Conservation (phyloP, 1,140 invertebrate genomes). For the Lordiphosa collinella region DNA sequence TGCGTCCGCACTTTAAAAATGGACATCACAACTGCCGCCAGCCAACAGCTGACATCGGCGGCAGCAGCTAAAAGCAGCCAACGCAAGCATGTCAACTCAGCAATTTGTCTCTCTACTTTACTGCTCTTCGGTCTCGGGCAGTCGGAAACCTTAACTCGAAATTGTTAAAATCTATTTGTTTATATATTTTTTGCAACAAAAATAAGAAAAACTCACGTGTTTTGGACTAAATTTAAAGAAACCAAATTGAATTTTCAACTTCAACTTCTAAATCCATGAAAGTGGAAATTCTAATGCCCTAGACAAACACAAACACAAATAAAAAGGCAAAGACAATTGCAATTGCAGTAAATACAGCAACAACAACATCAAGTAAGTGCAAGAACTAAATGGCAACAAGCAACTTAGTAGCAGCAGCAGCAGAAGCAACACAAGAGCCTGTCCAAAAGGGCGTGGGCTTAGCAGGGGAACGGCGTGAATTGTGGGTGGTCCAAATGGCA, state of each 20-base stretch:
- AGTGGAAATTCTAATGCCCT: too few relatives aligned
- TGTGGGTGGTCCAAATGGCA: constrained; percentile 3
- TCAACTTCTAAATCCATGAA: too few relatives aligned
- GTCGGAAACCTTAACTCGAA: constrained; percentile 10
- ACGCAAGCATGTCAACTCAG: too few relatives aligned
- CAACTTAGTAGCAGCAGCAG: constrained; percentile 1
- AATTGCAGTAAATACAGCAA: constrained; percentile 25
- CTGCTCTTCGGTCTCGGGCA: background rate
- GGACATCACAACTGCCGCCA: too few relatives aligned
- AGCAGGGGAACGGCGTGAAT: background rate
- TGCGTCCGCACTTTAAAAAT: too few relatives aligned
- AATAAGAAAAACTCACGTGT: too few relatives aligned
- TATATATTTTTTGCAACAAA: background rate
- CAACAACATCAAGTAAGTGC: constrained; percentile 19
- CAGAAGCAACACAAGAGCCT: constrained; percentile 1
- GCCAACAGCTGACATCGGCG: background rate
- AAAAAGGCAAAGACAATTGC: constrained; percentile 11
- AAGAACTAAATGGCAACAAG: constrained; percentile 25
- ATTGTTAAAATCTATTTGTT: constrained; percentile 33
- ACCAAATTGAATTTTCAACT: background rate
- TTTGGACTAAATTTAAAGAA: constrained; percentile 17
- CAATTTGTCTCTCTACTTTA: too few relatives aligned
- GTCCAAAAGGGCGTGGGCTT: constrained; percentile 13
- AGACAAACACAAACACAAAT: too few relatives aligned
- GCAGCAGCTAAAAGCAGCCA: too few relatives aligned